phyloP scores from a whole-genome alignment of 1,140 invertebrate species.

The Lethrus apterus region DNA sequence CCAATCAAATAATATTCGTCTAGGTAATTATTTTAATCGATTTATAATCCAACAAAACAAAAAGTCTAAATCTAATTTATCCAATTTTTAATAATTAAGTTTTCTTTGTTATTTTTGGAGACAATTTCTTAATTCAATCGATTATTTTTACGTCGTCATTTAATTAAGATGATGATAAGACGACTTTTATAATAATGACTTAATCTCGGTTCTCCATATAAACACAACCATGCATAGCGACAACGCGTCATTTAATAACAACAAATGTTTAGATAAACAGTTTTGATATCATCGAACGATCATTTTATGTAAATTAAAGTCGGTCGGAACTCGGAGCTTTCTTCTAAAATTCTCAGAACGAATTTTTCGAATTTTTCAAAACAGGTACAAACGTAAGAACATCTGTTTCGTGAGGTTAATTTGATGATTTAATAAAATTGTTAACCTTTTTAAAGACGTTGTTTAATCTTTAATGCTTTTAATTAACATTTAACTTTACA shows the following conservation, averaged over 20 bases:
- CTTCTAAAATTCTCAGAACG: slow-evolving; percentile 24
- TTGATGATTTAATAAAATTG: slow-evolving; percentile 29
- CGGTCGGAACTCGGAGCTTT: slow-evolving; percentile 11
- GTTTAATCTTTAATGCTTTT: slow-evolving; percentile 18
- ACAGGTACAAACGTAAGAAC: slow-evolving; percentile 25
- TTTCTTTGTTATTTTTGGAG: no score
- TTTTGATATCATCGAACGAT: slow-evolving; percentile 14
- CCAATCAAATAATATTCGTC: no score
- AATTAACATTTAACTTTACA: slow-evolving; percentile 14
- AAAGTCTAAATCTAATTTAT: no score
- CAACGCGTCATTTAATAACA: slow-evolving; percentile 22
- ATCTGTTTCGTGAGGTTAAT: slow-evolving; percentile 21
- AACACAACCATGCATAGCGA: slow-evolving; percentile 12
- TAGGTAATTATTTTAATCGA: no score
- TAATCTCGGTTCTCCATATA: no score
- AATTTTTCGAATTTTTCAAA: slow-evolving; percentile 25
- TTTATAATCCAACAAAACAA: no score
- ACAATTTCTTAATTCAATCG: no score
- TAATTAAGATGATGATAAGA: no score
- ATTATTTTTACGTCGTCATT: no score
- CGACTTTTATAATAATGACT: no score
- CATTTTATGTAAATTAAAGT: slow-evolving; percentile 18
- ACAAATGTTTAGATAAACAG: slow-evolving; percentile 19
- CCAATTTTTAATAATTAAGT: no score
- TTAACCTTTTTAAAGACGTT: slow-evolving; percentile 15